Percentiles rank a stretch among this genome's conserved stretches.
Conservation (phyloP, 2,797 vertebrate species). For the Sarcoramphus papa region DNA sequence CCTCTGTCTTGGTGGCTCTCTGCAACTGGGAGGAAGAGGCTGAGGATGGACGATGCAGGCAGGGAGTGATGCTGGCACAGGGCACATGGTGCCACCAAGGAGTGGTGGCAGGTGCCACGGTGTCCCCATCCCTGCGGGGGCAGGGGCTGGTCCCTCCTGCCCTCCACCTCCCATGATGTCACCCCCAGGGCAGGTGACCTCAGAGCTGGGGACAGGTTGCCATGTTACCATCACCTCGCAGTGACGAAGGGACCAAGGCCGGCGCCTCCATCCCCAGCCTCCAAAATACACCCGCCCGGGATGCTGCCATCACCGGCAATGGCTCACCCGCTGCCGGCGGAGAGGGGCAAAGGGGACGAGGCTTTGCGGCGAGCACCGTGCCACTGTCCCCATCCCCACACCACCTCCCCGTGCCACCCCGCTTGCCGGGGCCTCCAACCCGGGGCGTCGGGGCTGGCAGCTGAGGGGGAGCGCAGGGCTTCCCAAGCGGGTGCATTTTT, state of each 20-base stretch:
- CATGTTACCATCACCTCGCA: rapidly evolving
- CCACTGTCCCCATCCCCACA: background rate
- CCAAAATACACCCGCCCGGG: background rate
- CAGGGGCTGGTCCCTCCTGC: background rate
- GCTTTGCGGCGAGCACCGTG: rapidly evolving
- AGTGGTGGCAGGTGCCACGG: background rate
- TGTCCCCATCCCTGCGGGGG: background rate
- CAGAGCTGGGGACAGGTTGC: background rate
- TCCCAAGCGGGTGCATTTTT: conserved; percentile 62
- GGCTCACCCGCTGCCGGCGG: background rate
- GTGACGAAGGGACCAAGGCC: background rate
- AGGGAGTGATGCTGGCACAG: background rate
- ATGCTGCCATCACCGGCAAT: background rate
- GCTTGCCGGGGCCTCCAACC: background rate
- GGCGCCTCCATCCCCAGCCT: background rate
- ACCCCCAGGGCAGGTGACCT: background rate
- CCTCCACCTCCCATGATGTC: background rate
- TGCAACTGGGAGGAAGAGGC: background rate
- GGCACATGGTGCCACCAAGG: background rate
- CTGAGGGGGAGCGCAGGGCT: background rate
- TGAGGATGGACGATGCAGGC: background rate
- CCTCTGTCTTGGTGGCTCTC: background rate
- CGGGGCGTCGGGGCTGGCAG: background rate
- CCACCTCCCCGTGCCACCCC: background rate
- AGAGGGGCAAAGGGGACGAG: background rate